Evolutionary conservation across 2,888 invertebrate species (phyloP), one percentile per base, ranked within the genome.

Genomic region (Trichogramma evanescens): DNA sequence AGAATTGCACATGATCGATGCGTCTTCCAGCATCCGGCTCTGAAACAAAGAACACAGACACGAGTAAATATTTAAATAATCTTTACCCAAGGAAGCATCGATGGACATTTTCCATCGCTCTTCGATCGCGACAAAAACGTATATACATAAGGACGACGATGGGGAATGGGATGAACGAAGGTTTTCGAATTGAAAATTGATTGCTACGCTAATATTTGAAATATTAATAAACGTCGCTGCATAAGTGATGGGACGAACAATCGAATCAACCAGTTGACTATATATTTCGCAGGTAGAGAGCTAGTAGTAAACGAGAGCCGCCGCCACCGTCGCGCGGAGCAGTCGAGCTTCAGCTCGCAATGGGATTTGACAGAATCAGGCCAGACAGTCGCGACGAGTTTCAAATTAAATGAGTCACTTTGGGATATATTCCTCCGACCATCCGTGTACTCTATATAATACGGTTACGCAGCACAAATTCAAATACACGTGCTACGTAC

Each of bases 1-100:
- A 65, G 91, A 91, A 82, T 92, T 92, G 85, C 91, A 92, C 89
- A 91, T 89, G 78, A 91, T 85, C 74, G 91, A 91, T 68, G 91
- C 91, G 81, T 92, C 92, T 82, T 92, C 92, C 81, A 91, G 82
- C 80, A 92, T 90, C 77, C 92, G 90, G 81, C 89, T 90, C 92
- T 92, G 89, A 8, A 71, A 71, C 65, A 41, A 50, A 56, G 41
- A 58, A 50, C 40, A 6, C 8, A 53, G 9, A 26, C 44, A 38
- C 10, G 26, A 43, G n/a, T n/a, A 43, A 39, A 54, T 7, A 51
- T 9, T 10, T 4, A 51, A 51, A 8, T n/a, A 2, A 26, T 39
- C 8, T 4, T 10, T 41, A 40, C 50, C 1, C 38, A 46, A 38
- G 40, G 6, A 7, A n/a, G 26, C 5, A 26, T 6, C 42, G 52